Evolutionary conservation across 2,888 invertebrate genomes (phyloP), one percentile per base, ranked within the genome.

Genomic region (Ichneumoninae sp.): DNA sequence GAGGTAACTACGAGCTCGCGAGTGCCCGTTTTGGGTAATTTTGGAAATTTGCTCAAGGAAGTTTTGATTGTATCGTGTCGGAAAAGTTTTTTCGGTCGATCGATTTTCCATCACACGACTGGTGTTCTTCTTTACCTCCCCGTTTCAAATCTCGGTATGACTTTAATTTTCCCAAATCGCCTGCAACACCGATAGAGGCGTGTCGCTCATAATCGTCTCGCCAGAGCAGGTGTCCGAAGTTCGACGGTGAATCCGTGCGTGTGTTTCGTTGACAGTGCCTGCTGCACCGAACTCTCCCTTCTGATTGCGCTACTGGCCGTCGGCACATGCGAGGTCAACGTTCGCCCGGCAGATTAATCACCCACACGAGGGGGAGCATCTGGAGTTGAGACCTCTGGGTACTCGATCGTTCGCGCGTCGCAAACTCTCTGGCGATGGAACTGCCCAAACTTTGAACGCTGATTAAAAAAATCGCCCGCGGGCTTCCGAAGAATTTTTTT

Each of bases 271-370:
- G 30, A n/a, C 44, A 19, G 16, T 26, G 57, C 26, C 69, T 69
- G 68, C 68, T 71, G 63, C 69, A 69, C 66, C 50, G 60, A 44
- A 69, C 65, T 63, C 60, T 57, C 57, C 16, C 47, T 63, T 47
- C 22, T 36, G 40, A 30, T 47, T 52, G 7, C 50, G 44, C 57
- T 36, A 69, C n/a, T 63, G 26, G 52, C 36, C 71, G 63, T 26
- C 50, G 40, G 52, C 79, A 83, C 66, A 79, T 74, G 78, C 69
- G 69, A 33, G 54, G 63, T 74, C 63, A 69, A 65, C 69, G 63
- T 74, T 79, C 75, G 69, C 47, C 52, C 74, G 26, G 47, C 60
- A 68, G 74, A 83, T 83, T 74, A 83, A 74, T 78, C 78, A 78
- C 63, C 70, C 63, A 63, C 73, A 16, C 52, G 63, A 79, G 40